Base-by-base conservation (phyloP, 2,888 invertebrate genomes). In the Microchrysa polita region DNA sequence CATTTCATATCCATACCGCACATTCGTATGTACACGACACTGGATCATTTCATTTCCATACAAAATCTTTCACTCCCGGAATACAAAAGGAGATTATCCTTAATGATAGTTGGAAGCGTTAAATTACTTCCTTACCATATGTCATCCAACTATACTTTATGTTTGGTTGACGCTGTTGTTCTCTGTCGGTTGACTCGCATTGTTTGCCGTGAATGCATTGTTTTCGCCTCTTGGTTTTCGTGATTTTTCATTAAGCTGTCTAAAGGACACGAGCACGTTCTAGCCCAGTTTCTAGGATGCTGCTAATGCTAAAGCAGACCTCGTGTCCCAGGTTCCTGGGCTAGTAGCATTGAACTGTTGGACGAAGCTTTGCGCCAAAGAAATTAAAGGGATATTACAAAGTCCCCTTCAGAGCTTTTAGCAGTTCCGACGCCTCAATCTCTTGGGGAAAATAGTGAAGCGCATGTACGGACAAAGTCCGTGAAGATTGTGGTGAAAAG, bases 401-500 rank as follows among this genome's bases (percentile, higher is more conserved):
- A 34, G 27, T 2, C 27, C 2, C 27, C 27, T 34, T n/a, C n/a
- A n/a, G 7, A 34, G 27, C 27, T 34, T 34, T 34, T 7, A 5
- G 7, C 27, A 34, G 48, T 48, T 48, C 2, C 12, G 7, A 42
- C 4, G 12, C 48, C 48, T n/a, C n/a, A n/a, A n/a, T n/a, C n/a
- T n/a, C n/a, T n/a, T n/a, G n/a, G n/a, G 12, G 48, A 10, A 48
- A 48, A 12, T 48, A 7, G 5, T 34, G 4, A 7, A 48, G 12
- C 48, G 12, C 48, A 12, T 48, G 48, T n/a, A 48, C 48, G 2
- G 5, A 55, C 10, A 18, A 9, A 20, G 5, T 14, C 12, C 12
- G 5, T 52, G 16, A 52, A 55, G 22, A 4, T 10, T 65, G 16
- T 48, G 65, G 65, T 65, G 65, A 65, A 44, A 65, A 65, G 65